phyloP scores from a whole-genome alignment of 2,888 invertebrate genomes.

The Octodonta nipae region DNA sequence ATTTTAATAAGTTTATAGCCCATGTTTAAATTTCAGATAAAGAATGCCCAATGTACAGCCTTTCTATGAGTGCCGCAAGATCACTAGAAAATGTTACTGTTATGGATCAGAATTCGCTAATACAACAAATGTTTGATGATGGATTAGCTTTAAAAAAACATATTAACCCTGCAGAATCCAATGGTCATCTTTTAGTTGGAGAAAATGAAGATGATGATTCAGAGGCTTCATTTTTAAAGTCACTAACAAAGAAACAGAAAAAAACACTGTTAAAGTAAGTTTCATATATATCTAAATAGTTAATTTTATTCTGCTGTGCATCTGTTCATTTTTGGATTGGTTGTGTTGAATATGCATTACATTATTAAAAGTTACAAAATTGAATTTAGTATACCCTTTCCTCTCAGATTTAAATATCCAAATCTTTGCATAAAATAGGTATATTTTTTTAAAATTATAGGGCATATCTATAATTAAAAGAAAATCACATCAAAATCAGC shows the following conservation, averaged over 20 bases:
- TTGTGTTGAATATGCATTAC: too few relatives aligned
- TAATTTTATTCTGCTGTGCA: too few relatives aligned
- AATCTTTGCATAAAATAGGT: too few relatives aligned
- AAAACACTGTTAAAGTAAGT: slow-evolving; percentile 77
- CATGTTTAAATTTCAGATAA: slow-evolving; percentile 67
- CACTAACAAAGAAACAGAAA: slow-evolving; percentile 77
- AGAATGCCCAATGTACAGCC: slow-evolving; percentile 87
- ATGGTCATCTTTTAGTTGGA: slow-evolving; percentile 49
- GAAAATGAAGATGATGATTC: slow-evolving; percentile 42
- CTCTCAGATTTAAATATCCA: too few relatives aligned
- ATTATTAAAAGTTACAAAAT: too few relatives aligned
- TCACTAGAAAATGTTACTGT: slow-evolving; percentile 50
- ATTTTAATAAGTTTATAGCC: too few relatives aligned
- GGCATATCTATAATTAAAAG: too few relatives aligned
- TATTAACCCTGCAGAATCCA: slow-evolving; percentile 37
- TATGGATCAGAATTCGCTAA: slow-evolving; percentile 57
- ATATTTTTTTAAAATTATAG: too few relatives aligned
- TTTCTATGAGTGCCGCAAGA: slow-evolving; percentile 69
- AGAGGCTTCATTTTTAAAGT: slow-evolving; percentile 71
- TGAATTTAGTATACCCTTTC: too few relatives aligned
- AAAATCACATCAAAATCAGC: too few relatives aligned
- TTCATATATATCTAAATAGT: too few relatives aligned
- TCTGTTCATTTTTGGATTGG: too few relatives aligned
- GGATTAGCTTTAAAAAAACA: slow-evolving; percentile 79
- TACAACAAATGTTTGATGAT: slow-evolving; percentile 84